phyloP scores from a whole-genome alignment of 53 echinoderm and acorn worm species.

The Echinarachnius parma region DNA sequence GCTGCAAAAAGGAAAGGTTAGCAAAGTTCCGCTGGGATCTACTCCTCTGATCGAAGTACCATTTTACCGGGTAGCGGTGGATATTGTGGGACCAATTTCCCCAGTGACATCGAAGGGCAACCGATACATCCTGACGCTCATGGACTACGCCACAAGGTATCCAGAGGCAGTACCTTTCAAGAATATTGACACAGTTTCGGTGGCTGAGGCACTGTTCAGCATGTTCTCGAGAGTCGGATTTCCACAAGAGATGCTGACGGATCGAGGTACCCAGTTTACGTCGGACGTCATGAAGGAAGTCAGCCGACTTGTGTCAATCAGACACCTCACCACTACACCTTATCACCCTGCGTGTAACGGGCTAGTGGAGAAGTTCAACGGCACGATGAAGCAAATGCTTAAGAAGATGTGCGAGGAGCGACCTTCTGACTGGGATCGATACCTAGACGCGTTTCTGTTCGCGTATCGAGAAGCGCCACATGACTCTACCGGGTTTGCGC shows the following conservation, averaged over 20 bases:
- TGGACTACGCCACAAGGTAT: conserved; percentile 17
- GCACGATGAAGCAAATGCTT: conserved; percentile 50
- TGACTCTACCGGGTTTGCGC: conserved; percentile 48
- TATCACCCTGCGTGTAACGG: conserved; percentile 49
- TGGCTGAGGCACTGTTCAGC: conserved; percentile 15
- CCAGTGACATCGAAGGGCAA: conserved; percentile 18
- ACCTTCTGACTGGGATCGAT: conserved; percentile 52
- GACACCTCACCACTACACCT: conserved; percentile 38
- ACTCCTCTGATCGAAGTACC: conserved; percentile 56
- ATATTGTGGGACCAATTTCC: conserved; percentile 49
- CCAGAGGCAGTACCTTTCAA: conserved; percentile 1
- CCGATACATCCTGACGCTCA: conserved; percentile 1
- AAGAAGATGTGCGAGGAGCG: conserved; percentile 55
- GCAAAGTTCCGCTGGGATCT: conserved; percentile 54
- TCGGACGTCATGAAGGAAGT: conserved; percentile 56
- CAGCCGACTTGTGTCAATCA: conserved; percentile 45
- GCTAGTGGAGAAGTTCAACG: conserved; percentile 51
- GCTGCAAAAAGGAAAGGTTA: conserved; percentile 47
- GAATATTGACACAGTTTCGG: background rate
- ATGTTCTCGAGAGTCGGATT: conserved; percentile 28
- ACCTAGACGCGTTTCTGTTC: conserved; percentile 40
- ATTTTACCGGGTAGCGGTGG: conserved; percentile 49
- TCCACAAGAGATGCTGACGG: conserved; percentile 51
- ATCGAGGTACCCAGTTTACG: conserved; percentile 48
- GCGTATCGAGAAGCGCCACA: conserved; percentile 47